These are phyloP conservation scores for Limnephilus rhombicus DNA, from an alignment of 2,888 invertebrate species.

Conservation along the genomic window DNA sequence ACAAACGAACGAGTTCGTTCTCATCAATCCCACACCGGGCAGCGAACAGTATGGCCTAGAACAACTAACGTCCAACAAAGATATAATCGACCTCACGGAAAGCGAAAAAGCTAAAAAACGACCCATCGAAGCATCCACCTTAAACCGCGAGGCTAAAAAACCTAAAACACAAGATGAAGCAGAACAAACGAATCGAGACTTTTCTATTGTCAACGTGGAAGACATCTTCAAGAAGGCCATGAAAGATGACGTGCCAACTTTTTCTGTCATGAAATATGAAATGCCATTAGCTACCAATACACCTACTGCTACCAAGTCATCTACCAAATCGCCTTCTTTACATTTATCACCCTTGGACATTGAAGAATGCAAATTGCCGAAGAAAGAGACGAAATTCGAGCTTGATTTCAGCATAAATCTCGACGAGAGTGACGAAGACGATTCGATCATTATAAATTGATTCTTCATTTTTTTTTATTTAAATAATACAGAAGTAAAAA, in stretches of 20 bases:
- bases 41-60: background rate
- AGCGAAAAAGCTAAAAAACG: background rate
- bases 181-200: background rate
- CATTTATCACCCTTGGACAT: background rate
- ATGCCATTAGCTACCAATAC: no score
- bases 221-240: slow-evolving; percentile 47
- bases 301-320: no score
- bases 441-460: slow-evolving; percentile 27
- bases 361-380: no score
- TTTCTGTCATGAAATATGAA: background rate
- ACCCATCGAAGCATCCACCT: background rate
- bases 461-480: background rate
- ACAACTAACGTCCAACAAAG: background rate
- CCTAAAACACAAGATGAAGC: background rate
- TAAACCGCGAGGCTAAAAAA: background rate
- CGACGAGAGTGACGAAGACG: slow-evolving; percentile 48
- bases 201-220: slow-evolving; percentile 37
- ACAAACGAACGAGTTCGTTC: background rate
- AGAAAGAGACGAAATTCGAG: background rate
- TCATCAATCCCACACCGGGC: background rate
- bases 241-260: background rate
- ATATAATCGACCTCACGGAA: slow-evolving; percentile 29
- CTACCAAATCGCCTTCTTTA: background rate
- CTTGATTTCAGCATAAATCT: slow-evolving; percentile 42
- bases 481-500: background rate